Conservation (phyloP, 2,113 vertebrate genomes). For the Clarias gariepinus region DNA sequence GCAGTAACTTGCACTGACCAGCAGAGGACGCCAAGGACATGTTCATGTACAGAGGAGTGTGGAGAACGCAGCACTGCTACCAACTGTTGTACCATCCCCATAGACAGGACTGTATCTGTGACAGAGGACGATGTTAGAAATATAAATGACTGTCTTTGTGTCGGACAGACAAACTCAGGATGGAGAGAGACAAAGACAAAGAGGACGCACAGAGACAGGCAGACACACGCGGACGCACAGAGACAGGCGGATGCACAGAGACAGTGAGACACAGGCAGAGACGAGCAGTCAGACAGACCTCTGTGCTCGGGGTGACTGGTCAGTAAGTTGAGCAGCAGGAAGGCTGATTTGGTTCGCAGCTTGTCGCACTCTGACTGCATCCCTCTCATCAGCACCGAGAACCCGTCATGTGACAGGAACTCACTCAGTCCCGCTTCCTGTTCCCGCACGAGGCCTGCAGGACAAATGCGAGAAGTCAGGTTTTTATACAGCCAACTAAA, state of each 20-base stretch:
- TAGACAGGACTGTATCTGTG: constrained; percentile 80
- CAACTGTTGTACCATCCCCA: constrained; percentile 91
- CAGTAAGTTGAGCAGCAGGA: constrained; percentile 86
- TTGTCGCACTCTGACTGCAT: constrained; percentile 87
- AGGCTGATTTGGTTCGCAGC: constrained; percentile 84
- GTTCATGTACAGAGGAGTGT: constrained; percentile 74
- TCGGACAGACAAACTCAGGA: no score
- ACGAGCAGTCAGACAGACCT: constrained; percentile 57
- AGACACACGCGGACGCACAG: not conserved
- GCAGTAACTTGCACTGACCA: constrained; percentile 70
- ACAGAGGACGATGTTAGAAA: not conserved
- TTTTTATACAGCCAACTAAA: not conserved
- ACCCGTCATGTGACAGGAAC: constrained; percentile 84
- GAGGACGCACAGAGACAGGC: no score
- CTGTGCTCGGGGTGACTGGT: constrained; percentile 82
- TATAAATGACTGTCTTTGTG: not conserved
- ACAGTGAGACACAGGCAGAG: not conserved
- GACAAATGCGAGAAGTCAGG: not conserved
- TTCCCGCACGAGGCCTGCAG: constrained; percentile 83
- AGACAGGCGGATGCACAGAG: not conserved
- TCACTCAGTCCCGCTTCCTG: constrained; percentile 79
- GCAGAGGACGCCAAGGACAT: constrained; percentile 82
- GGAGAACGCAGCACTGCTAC: constrained; percentile 73
- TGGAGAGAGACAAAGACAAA: not conserved
- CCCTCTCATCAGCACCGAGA: constrained; percentile 86